Evolutionary conservation across 2,888 invertebrate species (phyloP).

Genomic region (Sesamia inferens): DNA sequence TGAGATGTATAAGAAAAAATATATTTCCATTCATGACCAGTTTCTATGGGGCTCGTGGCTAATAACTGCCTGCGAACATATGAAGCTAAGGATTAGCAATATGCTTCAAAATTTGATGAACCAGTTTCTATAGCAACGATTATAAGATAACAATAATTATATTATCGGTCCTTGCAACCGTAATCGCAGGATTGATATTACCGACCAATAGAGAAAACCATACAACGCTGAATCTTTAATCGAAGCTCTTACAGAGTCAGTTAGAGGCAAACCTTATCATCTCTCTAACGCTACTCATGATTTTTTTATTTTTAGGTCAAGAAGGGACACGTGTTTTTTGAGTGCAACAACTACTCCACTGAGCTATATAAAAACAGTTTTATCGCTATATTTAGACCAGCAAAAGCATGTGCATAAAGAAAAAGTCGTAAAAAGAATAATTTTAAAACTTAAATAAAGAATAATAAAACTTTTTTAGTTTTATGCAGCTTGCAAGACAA

Average conservation of each 20-base stretch:
- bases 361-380: slow-evolving; percentile 41
- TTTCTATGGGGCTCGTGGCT: too few species aligned
- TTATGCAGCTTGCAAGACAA: not conserved
- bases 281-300: slow-evolving; percentile 34
- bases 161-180: slow-evolving; percentile 2
- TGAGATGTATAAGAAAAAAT: not conserved
- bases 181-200: too few species aligned
- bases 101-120: too few species aligned
- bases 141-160: slow-evolving; percentile 2
- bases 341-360: slow-evolving; percentile 50
- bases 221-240: slow-evolving; percentile 24
- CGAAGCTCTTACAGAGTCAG: slow-evolving; percentile 19
- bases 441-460: slow-evolving; percentile 16
- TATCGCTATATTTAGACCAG: slow-evolving; percentile 31
- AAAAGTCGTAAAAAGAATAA: slow-evolving; percentile 33
- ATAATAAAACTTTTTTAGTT: slow-evolving; percentile 9
- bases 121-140: too few species aligned
- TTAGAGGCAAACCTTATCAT: slow-evolving; percentile 47
- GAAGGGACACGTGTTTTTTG: slow-evolving; percentile 61
- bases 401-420: slow-evolving; percentile 28
- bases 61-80: too few species aligned
- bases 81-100: too few species aligned
- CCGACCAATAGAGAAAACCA: not conserved
- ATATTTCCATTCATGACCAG: not conserved
- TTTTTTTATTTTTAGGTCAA: slow-evolving; percentile 63